Percentiles rank a stretch among this genome's conserved stretches.
Evolutionary conservation across 2,888 invertebrate genomes (phyloP).

Genomic region (Mimas tiliae): DNA sequence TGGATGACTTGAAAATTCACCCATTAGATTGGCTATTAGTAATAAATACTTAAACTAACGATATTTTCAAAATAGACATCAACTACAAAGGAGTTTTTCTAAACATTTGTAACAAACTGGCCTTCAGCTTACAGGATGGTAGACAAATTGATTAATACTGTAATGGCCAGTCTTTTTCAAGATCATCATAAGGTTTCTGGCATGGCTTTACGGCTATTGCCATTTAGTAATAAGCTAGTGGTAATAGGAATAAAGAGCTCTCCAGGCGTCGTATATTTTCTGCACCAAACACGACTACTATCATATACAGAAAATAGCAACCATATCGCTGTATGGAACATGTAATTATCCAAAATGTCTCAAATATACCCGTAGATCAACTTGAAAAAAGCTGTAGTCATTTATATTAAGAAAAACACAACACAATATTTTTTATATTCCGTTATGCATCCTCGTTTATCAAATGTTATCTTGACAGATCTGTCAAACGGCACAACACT

Average conservation of each 20-base stretch:
- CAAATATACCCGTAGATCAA: not conserved
- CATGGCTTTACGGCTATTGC: not conserved
- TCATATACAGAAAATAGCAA: not conserved
- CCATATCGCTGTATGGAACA: not conserved
- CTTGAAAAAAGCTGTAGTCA: not conserved
- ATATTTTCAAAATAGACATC: too few relatives aligned
- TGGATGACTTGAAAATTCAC: too few relatives aligned
- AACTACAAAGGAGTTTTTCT: too few relatives aligned
- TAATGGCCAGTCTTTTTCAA: not conserved
- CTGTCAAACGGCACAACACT: slow-evolving; percentile 21
- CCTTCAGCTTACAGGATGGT: too few relatives aligned
- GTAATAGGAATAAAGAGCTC: not conserved
- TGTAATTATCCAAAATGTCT: not conserved
- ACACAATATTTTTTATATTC: slow-evolving; percentile 1
- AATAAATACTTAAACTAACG: too few relatives aligned
- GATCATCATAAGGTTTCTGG: not conserved
- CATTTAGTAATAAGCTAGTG: too few relatives aligned
- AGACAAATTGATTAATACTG: too few relatives aligned
- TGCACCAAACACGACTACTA: not conserved
- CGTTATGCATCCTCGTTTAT: slow-evolving; percentile 17
- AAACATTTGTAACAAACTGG: too few relatives aligned
- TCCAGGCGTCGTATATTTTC: not conserved
- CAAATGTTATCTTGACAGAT: slow-evolving; percentile 21
- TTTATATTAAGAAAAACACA: not conserved
- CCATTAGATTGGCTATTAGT: too few relatives aligned